Base-by-base conservation (phyloP, 2,888 invertebrate species). In the Drosophila macrothrix region DNA sequence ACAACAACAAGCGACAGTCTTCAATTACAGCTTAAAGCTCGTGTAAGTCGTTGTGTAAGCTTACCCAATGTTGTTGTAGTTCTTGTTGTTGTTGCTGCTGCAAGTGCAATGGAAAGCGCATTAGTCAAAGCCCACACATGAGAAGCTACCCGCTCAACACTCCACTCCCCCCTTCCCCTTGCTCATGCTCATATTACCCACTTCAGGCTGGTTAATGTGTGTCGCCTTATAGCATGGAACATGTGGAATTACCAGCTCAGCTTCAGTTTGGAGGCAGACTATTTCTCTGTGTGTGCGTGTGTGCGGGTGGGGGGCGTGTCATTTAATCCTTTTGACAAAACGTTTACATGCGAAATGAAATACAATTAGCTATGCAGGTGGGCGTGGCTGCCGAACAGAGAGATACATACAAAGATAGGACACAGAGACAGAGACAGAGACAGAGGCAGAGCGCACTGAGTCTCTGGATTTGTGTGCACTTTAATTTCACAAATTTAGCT, bases 251-350 rank as follows among this genome's bases (percentile, higher is more conserved):
- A 88, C 67, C 52, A 79, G 79, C 73, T 81, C 81, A 72, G 67
- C 68, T 63, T 54, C 54, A 65, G 46, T 46, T 52, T 49, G 33
- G 56, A 41, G 52, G 35, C 64, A 58, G 43, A 37, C 53, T n/a
- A 22, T 12, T 12, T 2, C 46, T 35, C 2, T 12, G 29, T n/a
- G 16, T 2, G 54, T 14, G 5, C 10, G 9, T n/a, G 46, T 29
- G 54, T 19, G 52, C 1, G 65, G 14, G 54, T 4, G 39, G 16
- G 37, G 39, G 67, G 67, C 59, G 70, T 78, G 78, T 71, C 66
- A 75, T 65, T 72, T 90, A 90, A 90, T 90, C 89, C 89, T 85
- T 81, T 90, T 83, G 88, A 86, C 91, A 90, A 90, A 90, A 88
- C 88, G 90, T 83, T 84, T 86, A 76, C 83, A 77, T 78, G 75